Conservation (phyloP, 2,888 invertebrate genomes). For the Carcina quercana region DNA sequence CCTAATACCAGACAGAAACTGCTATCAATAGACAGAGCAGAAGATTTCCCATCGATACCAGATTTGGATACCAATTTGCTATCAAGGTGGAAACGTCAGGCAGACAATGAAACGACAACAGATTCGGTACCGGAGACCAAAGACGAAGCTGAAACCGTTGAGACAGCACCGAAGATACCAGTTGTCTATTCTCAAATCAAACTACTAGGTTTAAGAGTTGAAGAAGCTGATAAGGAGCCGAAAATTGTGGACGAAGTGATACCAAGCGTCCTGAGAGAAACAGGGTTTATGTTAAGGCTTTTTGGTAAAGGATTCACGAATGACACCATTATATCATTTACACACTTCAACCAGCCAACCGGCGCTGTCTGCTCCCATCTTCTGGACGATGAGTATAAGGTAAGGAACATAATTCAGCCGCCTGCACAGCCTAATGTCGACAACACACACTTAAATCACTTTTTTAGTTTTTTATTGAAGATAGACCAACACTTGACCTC, state of each 20-base stretch:
- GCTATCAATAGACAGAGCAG: not conserved
- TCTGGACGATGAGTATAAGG: constrained; percentile 44
- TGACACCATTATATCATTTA: constrained; percentile 48
- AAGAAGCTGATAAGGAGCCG: constrained; percentile 53
- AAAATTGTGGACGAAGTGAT: constrained; percentile 52
- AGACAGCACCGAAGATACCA: not conserved
- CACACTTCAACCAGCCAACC: constrained; percentile 34
- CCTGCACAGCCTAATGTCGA: no score
- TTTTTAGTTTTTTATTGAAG: no score
- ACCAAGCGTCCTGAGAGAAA: constrained; percentile 49
- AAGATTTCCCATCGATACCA: not conserved
- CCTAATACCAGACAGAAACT: not conserved
- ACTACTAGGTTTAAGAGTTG: constrained; percentile 49
- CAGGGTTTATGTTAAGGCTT: constrained; percentile 38
- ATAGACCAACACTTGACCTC: no score
- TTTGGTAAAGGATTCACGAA: constrained; percentile 51
- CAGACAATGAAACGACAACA: no score
- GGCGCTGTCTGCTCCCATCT: constrained; percentile 33
- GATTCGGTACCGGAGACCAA: not conserved
- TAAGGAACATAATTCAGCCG: no score
- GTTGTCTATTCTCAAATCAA: constrained; percentile 10
- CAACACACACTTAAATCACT: no score
- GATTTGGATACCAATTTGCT: not conserved
- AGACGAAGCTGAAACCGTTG: not conserved
- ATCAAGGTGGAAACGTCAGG: not conserved